Base-by-base conservation (phyloP, 2,888 invertebrate genomes). In the Acleris holmiana region DNA sequence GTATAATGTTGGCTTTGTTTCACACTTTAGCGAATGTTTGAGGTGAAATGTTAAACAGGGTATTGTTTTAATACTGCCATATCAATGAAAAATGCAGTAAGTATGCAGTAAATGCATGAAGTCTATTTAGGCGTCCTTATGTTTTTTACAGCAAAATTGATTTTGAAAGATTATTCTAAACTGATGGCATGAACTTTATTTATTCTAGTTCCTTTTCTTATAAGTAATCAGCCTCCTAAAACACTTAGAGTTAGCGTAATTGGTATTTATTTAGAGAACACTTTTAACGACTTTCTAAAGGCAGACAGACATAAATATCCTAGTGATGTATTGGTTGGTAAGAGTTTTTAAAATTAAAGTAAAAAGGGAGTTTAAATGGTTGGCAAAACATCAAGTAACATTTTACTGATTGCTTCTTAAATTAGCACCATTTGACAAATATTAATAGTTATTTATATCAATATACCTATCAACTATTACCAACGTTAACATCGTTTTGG, bases 281-380 rank as follows among this genome's bases (percentile, higher is more conserved):
- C 17, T 41, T 64, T 64, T 54, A 41, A 59, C 41, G 48, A n/a
- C 19, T 25, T 51, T 40, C 46, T 35, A 46, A 40, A 53, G 35
- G 10, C 59, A 18, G 29, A 19, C 59, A 18, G 29, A 19, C 48
- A 55, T 65, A 65, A 65, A 65, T 59, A 58, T 35, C 44, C n/a
- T 17, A 40, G 44, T 54, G 25, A 58, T 63, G 41, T 59, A 64
- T 65, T 10, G 46, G 51, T 10, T n/a, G 29, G 29, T 57, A 35
- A 40, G 17, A 59, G 59, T 59, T 65, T 65, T 65, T 55, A 54
- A 59, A 49, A 65, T 59, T 53, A 58, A 25, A 59, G 53, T 50
- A 21, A 59, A 44, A 65, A 29, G 29, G 56, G 46, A 57, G 44
- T 35, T 13, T 54, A 46, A 53, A 64, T 18, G 47, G 55, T 55